A percentile compares a stretch with the other conserved stretches of the same genome.
Conservation (phyloP, 1,140 invertebrate genomes). For the Danaus plexippus region DNA sequence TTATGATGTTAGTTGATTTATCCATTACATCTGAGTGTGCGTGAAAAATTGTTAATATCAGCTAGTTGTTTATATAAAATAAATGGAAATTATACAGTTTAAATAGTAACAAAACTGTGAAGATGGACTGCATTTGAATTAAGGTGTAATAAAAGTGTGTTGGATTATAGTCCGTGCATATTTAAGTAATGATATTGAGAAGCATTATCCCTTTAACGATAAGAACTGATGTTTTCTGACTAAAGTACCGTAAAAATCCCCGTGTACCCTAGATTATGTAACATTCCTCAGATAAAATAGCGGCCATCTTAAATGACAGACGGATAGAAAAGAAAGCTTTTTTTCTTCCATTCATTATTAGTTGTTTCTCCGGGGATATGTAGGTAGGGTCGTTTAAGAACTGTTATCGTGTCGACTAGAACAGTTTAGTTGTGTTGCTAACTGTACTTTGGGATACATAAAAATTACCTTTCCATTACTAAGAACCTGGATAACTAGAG, state of each 20-base stretch:
- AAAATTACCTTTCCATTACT: background rate
- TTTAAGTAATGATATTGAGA: too few relatives aligned
- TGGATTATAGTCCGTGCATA: too few relatives aligned
- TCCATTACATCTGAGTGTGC: too few relatives aligned
- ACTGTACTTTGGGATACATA: slow-evolving; percentile 14
- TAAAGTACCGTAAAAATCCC: slow-evolving; percentile 32
- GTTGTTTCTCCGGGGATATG: slow-evolving; percentile 15
- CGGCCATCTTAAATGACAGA: slow-evolving; percentile 18
- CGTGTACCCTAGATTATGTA: slow-evolving; percentile 27
- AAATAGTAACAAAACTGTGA: too few relatives aligned
- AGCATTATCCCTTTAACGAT: background rate
- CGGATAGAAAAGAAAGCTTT: slow-evolving; percentile 15
- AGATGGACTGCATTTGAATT: too few relatives aligned
- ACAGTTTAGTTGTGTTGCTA: slow-evolving; percentile 15
- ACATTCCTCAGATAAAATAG: slow-evolving; percentile 34
- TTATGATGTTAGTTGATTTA: too few relatives aligned
- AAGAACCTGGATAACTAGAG: too few relatives aligned
- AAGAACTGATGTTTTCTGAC: slow-evolving; percentile 9
- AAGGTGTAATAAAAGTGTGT: too few relatives aligned
- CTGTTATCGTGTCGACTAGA: slow-evolving; percentile 17
- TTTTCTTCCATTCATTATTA: slow-evolving; percentile 16
- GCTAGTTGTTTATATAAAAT: too few relatives aligned
- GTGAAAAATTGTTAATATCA: too few relatives aligned
- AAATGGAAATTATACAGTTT: too few relatives aligned
- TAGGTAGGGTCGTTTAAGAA: slow-evolving; percentile 18